Percentiles rank a stretch among this genome's conserved stretches.
Conservation (phyloP, 2,888 invertebrate species). For the Leucoptera coffeella region DNA sequence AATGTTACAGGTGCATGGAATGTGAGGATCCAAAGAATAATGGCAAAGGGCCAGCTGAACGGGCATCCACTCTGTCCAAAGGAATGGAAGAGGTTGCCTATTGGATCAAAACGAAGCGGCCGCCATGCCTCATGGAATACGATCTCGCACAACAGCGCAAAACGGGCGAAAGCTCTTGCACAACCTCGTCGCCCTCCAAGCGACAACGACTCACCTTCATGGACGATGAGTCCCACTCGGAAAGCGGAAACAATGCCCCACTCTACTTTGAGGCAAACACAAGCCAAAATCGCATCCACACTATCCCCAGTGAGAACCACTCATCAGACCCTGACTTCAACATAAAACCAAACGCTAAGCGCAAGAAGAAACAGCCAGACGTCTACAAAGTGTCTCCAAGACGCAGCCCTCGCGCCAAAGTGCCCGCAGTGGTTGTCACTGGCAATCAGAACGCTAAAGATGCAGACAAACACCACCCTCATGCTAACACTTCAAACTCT, state of each 20-base stretch:
- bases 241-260: conserved; percentile 21
- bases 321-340: conserved; percentile 32
- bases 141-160: conserved; percentile 17
- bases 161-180: conserved; percentile 8
- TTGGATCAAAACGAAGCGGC: conserved; percentile 38
- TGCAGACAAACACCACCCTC: too few species aligned
- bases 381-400: too few species aligned
- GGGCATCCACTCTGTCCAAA: conserved; percentile 8
- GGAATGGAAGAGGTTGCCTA: conserved; percentile 42
- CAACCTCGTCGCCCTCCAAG: conserved; percentile 8
- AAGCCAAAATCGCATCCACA: too few species aligned
- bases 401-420: too few species aligned
- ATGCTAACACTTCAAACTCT: too few species aligned
- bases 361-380: conserved; percentile 17
- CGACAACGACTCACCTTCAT: conserved; percentile 13
- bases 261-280: conserved; percentile 23
- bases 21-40: conserved; percentile 14
- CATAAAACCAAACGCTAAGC: conserved; percentile 22
- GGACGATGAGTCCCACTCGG: conserved; percentile 22
- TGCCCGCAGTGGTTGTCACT: too few species aligned
- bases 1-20: conserved; percentile 29
- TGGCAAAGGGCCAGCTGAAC: conserved; percentile 9
- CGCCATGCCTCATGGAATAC: conserved; percentile 38
- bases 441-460: background rate
- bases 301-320: conserved; percentile 15